Base-by-base conservation (phyloP, 2,113 vertebrate genomes). In the Grus americana region DNA sequence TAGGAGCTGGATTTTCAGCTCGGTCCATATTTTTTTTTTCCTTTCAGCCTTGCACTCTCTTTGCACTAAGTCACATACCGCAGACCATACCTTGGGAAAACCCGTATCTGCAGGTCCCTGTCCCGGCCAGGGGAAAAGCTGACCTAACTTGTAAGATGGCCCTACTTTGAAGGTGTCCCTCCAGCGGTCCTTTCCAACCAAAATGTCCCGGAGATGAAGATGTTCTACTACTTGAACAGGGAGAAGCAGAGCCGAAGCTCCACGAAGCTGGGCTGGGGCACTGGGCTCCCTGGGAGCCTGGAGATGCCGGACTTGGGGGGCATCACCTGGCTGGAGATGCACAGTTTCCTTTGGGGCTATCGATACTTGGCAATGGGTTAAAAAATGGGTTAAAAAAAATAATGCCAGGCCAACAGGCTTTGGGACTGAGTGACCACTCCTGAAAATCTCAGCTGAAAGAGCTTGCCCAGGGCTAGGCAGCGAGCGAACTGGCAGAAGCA, bases 1-100 rank as follows among this genome's bases (percentile, higher is more conserved):
- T 76, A 82, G 67, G 42, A 93, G 55, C 20, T 86, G 42, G 54
- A 80, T 90, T 95, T 92, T 86, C 49, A 92, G 17, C 15, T 92
- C 12, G 1, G 44, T 79, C 92, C 27, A 40, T 32, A 0, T 3
- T 9, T 15, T 3, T 9, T 15, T 52, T 73, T 71, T 42, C 14
- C 34, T 83, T 84, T 80, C 42, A 42, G 32, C 46, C 63, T 81
- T 85, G 71, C 36, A 34, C 16, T 52, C 18, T 68, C 65, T 70
- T 88, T 63, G 58, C 36, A 62, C 6, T n/a, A 21, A 78, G 59
- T 46, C 40, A 54, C 15, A 17, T 32, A 47, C 27, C 2, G 3
- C 19, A 75, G 47, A 66, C 3, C 32, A 30, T 30, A 71, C 38
- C 34, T 65, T 6, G 3, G 58, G 44, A 79, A 90, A 80, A 66